These are phyloP conservation scores for Cryptocephalus primarius DNA, from an alignment of 2,888 invertebrate species.

Conservation along the genomic window DNA sequence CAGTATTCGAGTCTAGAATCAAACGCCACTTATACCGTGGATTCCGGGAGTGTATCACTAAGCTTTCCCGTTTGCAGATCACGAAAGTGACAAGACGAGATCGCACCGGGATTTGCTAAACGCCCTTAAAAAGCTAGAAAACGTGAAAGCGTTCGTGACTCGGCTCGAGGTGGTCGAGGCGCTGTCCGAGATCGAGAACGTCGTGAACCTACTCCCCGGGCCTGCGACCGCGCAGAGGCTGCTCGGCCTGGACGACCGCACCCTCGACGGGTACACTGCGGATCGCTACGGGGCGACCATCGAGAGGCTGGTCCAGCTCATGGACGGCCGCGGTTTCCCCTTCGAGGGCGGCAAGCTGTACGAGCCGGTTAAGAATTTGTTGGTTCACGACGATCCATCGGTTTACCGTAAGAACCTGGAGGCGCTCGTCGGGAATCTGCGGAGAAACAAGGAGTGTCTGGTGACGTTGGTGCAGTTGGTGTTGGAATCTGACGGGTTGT, in stretches of 20 bases:
- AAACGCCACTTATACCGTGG: no score
- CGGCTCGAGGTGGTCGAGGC: conserved; percentile 25
- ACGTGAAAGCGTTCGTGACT: no score
- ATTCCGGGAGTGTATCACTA: conserved; percentile 19
- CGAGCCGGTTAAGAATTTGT: conserved; percentile 36
- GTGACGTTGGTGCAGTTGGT: conserved; percentile 38
- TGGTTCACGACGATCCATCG: conserved; percentile 44
- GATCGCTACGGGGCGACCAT: conserved; percentile 43
- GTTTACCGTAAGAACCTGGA: conserved; percentile 26
- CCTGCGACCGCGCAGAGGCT: conserved; percentile 57
- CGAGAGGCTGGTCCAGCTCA: conserved; percentile 37
- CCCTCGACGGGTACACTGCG: conserved; percentile 35
- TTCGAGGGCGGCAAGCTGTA: conserved; percentile 32
- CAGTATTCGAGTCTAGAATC: no score
- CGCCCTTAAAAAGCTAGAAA: no score
- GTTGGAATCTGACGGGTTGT: conserved; percentile 46
- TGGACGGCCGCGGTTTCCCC: conserved; percentile 52
- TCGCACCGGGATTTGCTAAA: no score
- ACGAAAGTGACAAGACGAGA: conserved; percentile 1
- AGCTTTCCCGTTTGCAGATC: conserved; percentile 33
- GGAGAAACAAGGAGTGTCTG: conserved; percentile 26
- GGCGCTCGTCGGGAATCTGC: conserved; percentile 40
- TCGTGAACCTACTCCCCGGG: conserved; percentile 38
- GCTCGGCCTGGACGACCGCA: conserved; percentile 39
- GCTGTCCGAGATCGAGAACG: conserved; percentile 23